Conservation (phyloP, 2,888 invertebrate genomes). For the Xanthorhoe spadicearia region DNA sequence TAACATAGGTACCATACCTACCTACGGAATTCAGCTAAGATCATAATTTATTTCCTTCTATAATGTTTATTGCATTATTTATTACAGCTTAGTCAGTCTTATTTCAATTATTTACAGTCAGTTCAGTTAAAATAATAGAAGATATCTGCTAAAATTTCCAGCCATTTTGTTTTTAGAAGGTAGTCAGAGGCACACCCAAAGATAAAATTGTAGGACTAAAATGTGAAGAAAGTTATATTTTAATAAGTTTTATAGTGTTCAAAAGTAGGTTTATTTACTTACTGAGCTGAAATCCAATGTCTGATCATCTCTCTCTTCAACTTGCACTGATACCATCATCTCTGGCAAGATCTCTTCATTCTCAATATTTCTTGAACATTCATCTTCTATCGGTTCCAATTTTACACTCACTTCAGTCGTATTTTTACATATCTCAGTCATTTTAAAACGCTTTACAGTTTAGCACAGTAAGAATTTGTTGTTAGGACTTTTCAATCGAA, state of each 20-base stretch:
- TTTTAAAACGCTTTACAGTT: background rate
- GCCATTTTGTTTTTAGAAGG: no score
- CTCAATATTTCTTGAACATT: background rate
- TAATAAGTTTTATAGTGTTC: no score
- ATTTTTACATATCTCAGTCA: background rate
- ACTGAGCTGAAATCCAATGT: slow-evolving; percentile 17
- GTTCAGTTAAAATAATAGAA: background rate
- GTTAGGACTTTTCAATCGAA: background rate
- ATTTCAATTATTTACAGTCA: no score
- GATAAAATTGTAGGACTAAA: background rate
- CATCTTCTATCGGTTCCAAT: background rate
- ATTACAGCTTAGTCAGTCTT: no score
- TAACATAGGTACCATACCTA: no score
- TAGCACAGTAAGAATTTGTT: background rate
- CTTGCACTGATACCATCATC: slow-evolving; percentile 50
- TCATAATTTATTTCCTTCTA: no score
- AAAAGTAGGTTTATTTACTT: slow-evolving; percentile 3
- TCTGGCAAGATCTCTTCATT: slow-evolving; percentile 22
- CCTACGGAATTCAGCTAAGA: no score
- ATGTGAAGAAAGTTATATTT: no score
- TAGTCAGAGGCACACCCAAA: no score
- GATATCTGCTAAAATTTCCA: no score
- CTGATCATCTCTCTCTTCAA: slow-evolving; percentile 44
- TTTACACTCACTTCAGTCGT: background rate
- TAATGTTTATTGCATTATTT: no score